Conservation (phyloP, 2,113 vertebrate species). For the Xiphorhynchus elegans region DNA sequence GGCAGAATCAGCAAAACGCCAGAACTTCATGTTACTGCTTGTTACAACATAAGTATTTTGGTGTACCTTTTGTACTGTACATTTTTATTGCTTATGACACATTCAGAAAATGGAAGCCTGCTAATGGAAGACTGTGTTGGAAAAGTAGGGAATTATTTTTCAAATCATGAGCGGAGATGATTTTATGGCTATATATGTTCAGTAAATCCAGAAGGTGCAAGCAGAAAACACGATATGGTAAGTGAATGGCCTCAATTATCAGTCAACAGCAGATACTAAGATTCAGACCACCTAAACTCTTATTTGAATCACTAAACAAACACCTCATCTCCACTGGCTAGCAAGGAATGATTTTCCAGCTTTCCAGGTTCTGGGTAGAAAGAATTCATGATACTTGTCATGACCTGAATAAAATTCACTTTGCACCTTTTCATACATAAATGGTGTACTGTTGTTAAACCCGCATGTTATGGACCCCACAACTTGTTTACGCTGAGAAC, state of each 20-base stretch:
- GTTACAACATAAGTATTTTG: neutral
- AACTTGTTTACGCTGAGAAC: neutral
- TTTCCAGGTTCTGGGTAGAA: neutral
- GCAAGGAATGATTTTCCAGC: neutral
- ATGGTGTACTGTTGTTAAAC: neutral
- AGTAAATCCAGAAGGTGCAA: neutral
- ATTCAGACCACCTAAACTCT: neutral
- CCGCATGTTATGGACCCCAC: neutral
- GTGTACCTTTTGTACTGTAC: neutral
- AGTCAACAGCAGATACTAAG: neutral
- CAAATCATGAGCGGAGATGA: neutral
- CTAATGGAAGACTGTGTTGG: neutral
- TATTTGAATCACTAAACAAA: neutral
- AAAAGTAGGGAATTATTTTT: neutral
- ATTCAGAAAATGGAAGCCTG: neutral
- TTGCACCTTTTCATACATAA: neutral
- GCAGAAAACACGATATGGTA: neutral
- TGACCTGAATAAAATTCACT: neutral
- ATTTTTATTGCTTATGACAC: neutral
- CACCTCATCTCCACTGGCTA: neutral
- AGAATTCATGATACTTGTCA: neutral
- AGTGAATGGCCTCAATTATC: neutral
- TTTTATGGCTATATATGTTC: neutral
- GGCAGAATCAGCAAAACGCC: neutral
- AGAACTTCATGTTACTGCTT: neutral